These are phyloP conservation scores for Iguana delicatissima DNA, from an alignment of 2,797 vertebrate species.

Conservation along the genomic window DNA sequence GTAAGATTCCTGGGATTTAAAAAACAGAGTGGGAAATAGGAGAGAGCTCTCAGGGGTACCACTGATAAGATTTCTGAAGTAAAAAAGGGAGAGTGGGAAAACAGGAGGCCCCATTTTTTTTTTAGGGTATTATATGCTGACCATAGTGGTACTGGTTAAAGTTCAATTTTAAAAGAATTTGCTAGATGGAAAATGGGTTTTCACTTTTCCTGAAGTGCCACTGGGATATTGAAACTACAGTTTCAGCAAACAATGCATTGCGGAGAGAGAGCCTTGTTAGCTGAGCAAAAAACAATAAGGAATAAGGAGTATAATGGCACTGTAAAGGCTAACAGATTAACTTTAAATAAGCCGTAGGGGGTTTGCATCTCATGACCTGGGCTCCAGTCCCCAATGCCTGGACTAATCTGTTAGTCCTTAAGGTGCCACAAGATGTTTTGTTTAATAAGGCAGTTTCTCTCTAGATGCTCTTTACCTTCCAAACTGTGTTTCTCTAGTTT, in stretches of 20 bases:
- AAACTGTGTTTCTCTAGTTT: slow-evolving; percentile 11
- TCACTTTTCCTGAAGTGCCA: background rate
- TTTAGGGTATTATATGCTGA: too few species aligned
- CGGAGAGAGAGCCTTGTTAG: too few species aligned
- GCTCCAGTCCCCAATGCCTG: background rate
- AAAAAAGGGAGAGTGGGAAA: too few species aligned
- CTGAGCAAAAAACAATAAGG: background rate
- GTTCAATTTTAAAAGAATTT: background rate
- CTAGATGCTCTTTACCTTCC: background rate
- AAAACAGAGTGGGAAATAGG: too few species aligned
- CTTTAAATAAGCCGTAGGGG: background rate
- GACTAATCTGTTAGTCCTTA: background rate
- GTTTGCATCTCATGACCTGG: background rate
- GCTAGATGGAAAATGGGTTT: background rate
- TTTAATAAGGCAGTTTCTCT: background rate
- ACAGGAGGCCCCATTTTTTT: too few species aligned
- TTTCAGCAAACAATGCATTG: background rate
- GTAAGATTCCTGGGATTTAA: too few species aligned
- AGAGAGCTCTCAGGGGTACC: too few species aligned
- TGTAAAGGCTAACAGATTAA: background rate
- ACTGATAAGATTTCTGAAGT: too few species aligned
- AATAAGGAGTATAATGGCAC: background rate
- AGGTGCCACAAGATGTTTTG: background rate
- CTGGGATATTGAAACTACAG: background rate
- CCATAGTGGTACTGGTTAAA: too few species aligned